A percentile compares a stretch with the other conserved stretches of the same genome.
Conservation (phyloP, 2,797 vertebrate species). For the Myotis myotis region DNA sequence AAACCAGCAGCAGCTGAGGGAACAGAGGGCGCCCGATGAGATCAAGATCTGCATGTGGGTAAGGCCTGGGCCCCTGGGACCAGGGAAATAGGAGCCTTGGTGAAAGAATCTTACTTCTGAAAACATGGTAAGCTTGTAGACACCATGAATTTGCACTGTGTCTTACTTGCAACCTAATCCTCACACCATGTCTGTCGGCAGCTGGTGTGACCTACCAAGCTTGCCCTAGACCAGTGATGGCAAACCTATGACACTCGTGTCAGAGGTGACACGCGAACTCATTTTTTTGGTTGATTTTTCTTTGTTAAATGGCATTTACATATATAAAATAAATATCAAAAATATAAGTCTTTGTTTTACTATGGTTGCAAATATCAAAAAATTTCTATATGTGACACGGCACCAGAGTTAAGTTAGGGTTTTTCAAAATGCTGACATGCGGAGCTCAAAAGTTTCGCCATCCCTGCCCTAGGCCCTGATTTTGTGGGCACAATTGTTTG, state of each 20-base stretch:
- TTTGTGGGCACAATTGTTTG: not conserved
- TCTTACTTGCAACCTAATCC: not conserved
- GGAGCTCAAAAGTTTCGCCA: too few species aligned
- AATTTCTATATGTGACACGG: too few species aligned
- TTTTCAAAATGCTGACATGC: too few species aligned
- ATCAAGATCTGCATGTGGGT: conserved; percentile 78
- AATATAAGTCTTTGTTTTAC: too few species aligned
- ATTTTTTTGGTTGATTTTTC: too few species aligned
- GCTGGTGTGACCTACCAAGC: not conserved
- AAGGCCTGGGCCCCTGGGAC: conserved; percentile 50
- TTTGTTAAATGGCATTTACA: too few species aligned
- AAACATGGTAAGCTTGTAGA: not conserved
- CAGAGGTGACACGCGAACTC: too few species aligned
- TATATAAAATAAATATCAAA: too few species aligned
- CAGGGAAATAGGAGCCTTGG: not conserved
- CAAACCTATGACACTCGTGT: too few species aligned
- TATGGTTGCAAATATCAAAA: too few species aligned
- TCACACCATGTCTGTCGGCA: not conserved
- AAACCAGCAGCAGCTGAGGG: conserved; percentile 66
- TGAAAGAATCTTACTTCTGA: conserved; percentile 3
- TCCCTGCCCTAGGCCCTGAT: not conserved
- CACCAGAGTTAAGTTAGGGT: too few species aligned
- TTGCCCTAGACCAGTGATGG: too few species aligned
- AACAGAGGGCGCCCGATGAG: conserved; percentile 79
- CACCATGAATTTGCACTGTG: not conserved